phyloP scores from a whole-genome alignment of 1,140 invertebrate genomes.

The Leptoteleia sp. region DNA sequence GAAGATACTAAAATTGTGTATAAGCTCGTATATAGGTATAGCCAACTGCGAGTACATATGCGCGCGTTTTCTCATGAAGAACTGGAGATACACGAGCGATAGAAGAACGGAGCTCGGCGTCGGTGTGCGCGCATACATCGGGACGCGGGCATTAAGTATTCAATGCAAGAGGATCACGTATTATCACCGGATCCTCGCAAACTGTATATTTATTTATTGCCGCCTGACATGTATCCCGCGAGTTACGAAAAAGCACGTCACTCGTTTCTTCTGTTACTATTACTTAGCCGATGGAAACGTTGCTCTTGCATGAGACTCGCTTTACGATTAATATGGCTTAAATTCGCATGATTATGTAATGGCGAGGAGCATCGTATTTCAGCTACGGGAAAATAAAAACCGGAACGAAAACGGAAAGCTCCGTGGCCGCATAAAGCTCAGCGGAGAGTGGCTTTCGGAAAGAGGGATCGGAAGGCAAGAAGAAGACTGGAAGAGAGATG shows the following conservation, averaged over 20 bases:
- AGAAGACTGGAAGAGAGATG: constrained; percentile 52
- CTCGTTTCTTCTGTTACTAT: constrained; percentile 19
- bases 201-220: constrained; percentile 78
- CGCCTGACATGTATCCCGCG: constrained; percentile 63
- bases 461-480: constrained; percentile 67
- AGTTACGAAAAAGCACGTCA: constrained; percentile 63
- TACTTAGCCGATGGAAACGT: constrained; percentile 20
- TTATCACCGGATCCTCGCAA: constrained; percentile 77
- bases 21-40: constrained; percentile 60
- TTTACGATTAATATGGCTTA: constrained; percentile 28
- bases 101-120: constrained; percentile 46
- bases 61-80: constrained; percentile 61
- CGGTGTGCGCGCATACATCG: constrained; percentile 75
- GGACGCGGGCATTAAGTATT: constrained; percentile 81
- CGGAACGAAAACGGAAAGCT: no score
- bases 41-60: constrained; percentile 45
- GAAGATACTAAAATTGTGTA: constrained; percentile 67
- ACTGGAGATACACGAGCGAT: constrained; percentile 63
- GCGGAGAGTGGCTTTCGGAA: constrained; percentile 65
- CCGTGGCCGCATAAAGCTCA: constrained; percentile 31
- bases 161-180: constrained; percentile 80
- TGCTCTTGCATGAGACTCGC: constrained; percentile 9
- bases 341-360: constrained; percentile 22
- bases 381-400: no score
- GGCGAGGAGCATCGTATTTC: no score